Conservation (phyloP, 2,797 vertebrate genomes). For the Nothura maculosa region DNA sequence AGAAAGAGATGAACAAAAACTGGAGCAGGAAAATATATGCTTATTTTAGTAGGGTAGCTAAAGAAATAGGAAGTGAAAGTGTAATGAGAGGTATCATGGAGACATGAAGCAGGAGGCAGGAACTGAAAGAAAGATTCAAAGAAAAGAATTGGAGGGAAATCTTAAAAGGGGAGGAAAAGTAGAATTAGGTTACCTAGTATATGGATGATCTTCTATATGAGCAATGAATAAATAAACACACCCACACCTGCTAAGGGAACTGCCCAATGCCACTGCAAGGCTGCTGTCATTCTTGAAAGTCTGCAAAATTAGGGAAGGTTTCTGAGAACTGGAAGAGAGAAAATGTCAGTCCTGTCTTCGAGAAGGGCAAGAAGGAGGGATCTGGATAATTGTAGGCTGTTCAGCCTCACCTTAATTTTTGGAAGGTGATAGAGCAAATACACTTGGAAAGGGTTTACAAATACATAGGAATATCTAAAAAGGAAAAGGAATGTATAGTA, state of each 20-base stretch:
- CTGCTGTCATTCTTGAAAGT: background rate
- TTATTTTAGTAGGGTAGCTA: constrained; percentile 21
- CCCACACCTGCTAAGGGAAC: background rate
- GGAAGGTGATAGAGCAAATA: too few relatives aligned
- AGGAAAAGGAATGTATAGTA: too few relatives aligned
- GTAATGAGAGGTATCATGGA: background rate
- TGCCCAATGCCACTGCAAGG: background rate
- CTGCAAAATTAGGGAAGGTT: too few relatives aligned
- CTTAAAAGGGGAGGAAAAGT: background rate
- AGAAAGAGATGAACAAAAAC: constrained; percentile 45
- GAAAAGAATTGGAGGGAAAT: constrained; percentile 15
- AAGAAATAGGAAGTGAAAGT: background rate
- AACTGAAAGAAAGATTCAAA: background rate
- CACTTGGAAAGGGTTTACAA: too few relatives aligned
- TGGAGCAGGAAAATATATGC: background rate
- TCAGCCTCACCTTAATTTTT: too few relatives aligned
- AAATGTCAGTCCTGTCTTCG: too few relatives aligned
- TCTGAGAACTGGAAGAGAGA: too few relatives aligned
- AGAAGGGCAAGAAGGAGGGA: too few relatives aligned
- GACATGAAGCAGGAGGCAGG: background rate
- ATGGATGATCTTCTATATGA: background rate
- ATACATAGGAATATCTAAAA: too few relatives aligned
- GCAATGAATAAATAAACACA: background rate
- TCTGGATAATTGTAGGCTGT: too few relatives aligned
- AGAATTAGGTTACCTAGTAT: background rate